Percentiles rank a stretch among this genome's conserved stretches.
Evolutionary conservation across 2,797 vertebrate species (phyloP).

Genomic region (Myotis pilosus): DNA sequence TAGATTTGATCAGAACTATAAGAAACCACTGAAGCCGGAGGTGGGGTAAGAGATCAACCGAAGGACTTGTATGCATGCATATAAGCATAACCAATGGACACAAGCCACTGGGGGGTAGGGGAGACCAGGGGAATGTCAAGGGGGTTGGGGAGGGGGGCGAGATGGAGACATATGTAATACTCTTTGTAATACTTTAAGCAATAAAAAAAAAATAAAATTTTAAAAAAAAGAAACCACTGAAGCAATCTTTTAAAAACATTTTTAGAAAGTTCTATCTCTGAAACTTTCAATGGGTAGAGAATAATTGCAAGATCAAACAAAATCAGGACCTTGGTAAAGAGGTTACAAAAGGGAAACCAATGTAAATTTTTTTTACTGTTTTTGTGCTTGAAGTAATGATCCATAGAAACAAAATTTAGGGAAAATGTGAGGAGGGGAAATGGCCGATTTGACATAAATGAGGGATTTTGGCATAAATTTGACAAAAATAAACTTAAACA

Average conservation of each 20-base stretch:
- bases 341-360: slow-evolving; percentile 6
- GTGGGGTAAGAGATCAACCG: no score
- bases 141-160: no score
- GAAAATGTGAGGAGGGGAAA: neutral
- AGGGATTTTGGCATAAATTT: neutral
- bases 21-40: neutral
- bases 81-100: no score
- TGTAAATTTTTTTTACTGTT: neutral
- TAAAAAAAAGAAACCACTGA: neutral
- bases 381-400: slow-evolving; percentile 16
- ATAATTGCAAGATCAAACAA: neutral
- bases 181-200: no score
- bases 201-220: no score
- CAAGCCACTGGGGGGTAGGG: no score
- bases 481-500: slow-evolving; percentile 35
- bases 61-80: no score
- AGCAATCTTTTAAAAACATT: neutral
- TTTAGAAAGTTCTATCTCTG: neutral
- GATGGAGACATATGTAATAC: no score
- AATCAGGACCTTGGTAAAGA: neutral
- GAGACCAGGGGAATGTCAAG: no score
- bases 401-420: slow-evolving; percentile 30
- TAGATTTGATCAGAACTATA: slow-evolving; percentile 24
- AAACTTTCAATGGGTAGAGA: neutral
- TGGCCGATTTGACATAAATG: slow-evolving; percentile 5